A percentile compares a stretch with the other conserved stretches of the same genome.
Evolutionary conservation across 2,888 invertebrate genomes (phyloP).

Genomic region (Ctena decussata): DNA sequence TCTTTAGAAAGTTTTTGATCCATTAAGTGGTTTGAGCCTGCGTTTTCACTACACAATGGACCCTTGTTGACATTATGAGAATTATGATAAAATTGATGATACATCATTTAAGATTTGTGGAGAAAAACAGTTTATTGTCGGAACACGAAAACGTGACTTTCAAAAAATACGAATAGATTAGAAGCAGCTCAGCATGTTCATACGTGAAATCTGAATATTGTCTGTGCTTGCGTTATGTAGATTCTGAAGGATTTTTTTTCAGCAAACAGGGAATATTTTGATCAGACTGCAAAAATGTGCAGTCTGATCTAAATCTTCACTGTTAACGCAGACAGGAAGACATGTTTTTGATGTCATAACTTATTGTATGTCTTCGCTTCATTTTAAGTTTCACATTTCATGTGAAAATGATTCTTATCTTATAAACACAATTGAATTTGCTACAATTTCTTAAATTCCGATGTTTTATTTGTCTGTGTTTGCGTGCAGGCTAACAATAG

Average conservation of each 20-base stretch:
- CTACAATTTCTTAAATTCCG: slow-evolving; percentile 41
- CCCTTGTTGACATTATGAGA: slow-evolving; percentile 11
- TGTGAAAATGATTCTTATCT: slow-evolving; percentile 48
- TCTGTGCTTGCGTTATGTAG: no score
- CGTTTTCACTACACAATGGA: background rate
- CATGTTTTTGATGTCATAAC: no score
- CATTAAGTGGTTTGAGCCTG: slow-evolving; percentile 2
- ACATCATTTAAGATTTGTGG: slow-evolving; percentile 12
- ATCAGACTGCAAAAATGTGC: no score
- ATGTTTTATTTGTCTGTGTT: slow-evolving; percentile 57
- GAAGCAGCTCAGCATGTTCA: no score
- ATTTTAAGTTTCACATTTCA: slow-evolving; percentile 32
- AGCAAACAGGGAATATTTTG: no score
- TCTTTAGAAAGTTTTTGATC: background rate
- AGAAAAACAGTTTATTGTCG: background rate
- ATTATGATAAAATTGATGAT: slow-evolving; percentile 12
- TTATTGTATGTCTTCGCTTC: background rate
- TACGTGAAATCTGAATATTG: no score
- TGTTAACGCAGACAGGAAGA: no score
- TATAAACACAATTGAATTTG: slow-evolving; percentile 17
- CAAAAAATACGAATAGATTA: no score
- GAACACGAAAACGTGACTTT: no score
- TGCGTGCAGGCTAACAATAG: slow-evolving; percentile 61
- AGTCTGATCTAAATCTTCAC: no score
- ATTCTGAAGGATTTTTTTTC: no score